These are phyloP conservation scores for Fregetta grallaria DNA, from an alignment of 2,113 vertebrate species.

Conservation along the genomic window DNA sequence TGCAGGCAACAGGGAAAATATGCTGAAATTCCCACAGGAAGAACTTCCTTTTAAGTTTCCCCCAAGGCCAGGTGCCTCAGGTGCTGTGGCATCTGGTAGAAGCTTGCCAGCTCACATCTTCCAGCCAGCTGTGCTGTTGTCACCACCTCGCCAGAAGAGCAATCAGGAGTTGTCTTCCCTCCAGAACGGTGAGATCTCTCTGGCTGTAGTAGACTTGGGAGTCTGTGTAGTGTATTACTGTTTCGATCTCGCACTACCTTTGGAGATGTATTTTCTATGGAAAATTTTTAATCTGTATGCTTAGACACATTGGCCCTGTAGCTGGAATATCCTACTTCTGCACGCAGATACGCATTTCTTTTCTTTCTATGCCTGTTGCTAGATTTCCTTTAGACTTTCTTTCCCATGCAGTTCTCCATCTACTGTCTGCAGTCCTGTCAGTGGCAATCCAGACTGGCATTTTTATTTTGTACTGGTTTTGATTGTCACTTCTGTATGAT, in stretches of 20 bases:
- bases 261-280: neutral
- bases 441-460: neutral
- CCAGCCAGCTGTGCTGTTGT: slow-evolving; percentile 83
- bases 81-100: neutral
- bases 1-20: slow-evolving; percentile 1
- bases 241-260: neutral
- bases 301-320: neutral
- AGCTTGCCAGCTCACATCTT: slow-evolving; percentile 43
- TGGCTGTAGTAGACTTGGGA: neutral
- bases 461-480: neutral
- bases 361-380: neutral
- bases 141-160: slow-evolving; percentile 83
- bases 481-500: neutral
- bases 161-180: slow-evolving; percentile 50
- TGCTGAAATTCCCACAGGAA: slow-evolving; percentile 38
- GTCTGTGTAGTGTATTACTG: neutral
- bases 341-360: neutral
- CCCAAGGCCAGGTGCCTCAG: neutral
- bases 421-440: neutral
- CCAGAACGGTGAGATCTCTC: slow-evolving; percentile 58
- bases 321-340: neutral
- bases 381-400: neutral
- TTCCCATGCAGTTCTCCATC: neutral
- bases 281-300: neutral
- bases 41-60: slow-evolving; percentile 26